A percentile compares a stretch with the other conserved stretches of the same genome.
These are phyloP conservation scores for Pimpla rufipes DNA, from an alignment of 2,888 invertebrate species.

Conservation along the genomic window DNA sequence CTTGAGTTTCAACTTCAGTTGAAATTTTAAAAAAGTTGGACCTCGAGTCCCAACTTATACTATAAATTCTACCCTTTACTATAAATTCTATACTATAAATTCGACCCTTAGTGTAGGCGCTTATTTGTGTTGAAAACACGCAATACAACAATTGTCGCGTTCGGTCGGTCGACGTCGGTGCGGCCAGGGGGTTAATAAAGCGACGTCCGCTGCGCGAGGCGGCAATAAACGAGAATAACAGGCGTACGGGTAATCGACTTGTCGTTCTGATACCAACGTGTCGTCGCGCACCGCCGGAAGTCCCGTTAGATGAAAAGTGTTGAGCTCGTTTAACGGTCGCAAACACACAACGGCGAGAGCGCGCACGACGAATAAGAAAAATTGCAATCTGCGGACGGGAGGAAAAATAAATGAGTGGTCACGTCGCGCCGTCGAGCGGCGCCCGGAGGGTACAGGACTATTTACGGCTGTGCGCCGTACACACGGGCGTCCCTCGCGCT, in stretches of 20 bases:
- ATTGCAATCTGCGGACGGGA: background rate
- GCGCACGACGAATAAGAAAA: too few relatives aligned
- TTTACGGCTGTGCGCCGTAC: slow-evolving; percentile 17
- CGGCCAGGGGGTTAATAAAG: slow-evolving; percentile 22
- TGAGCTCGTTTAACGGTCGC: slow-evolving; percentile 38
- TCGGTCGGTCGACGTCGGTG: background rate
- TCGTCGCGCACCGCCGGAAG: slow-evolving; percentile 34
- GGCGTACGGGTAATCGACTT: slow-evolving; percentile 20
- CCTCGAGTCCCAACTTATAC: too few relatives aligned
- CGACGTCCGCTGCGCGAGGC: slow-evolving; percentile 24
- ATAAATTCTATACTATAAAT: too few relatives aligned
- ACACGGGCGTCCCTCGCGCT: slow-evolving; percentile 23
- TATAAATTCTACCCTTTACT: too few relatives aligned
- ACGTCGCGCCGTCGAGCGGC: background rate
- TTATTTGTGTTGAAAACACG: too few relatives aligned
- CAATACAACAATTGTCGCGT: background rate
- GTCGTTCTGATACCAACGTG: slow-evolving; percentile 34
- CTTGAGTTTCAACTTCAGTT: too few relatives aligned
- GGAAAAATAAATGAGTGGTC: slow-evolving; percentile 16
- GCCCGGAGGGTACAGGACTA: background rate
- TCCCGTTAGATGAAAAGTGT: slow-evolving; percentile 33
- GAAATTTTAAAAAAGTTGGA: too few relatives aligned
- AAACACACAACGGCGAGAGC: background rate
- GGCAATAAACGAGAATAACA: slow-evolving; percentile 29
- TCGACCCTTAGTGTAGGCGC: too few relatives aligned